Conservation (phyloP, 2,797 vertebrate species). For the Megaceryle alcyon region DNA sequence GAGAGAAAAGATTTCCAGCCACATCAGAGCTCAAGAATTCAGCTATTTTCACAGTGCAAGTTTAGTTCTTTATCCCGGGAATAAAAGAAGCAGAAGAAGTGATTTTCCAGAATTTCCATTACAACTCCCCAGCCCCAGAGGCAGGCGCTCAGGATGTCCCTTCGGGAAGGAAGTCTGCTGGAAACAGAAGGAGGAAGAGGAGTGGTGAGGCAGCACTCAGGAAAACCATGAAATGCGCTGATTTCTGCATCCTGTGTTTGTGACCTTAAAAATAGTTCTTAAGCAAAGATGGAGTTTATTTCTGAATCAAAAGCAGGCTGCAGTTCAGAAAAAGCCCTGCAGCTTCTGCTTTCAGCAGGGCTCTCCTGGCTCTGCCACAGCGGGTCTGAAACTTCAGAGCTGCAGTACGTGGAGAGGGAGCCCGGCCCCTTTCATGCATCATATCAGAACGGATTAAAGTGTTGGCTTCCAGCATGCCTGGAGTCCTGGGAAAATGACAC, state of each 20-base stretch:
- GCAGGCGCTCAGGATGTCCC: constrained; percentile 43
- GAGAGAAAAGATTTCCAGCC: not conserved
- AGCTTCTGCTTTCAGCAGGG: not conserved
- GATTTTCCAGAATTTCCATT: constrained; percentile 27
- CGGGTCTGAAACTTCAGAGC: not conserved
- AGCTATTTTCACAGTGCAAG: not conserved
- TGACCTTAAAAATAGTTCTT: constrained; percentile 66
- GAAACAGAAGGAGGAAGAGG: constrained; percentile 73
- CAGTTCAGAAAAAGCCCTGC: not conserved
- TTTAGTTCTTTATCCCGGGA: not conserved
- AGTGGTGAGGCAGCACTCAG: constrained; percentile 66
- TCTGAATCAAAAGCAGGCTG: constrained; percentile 19
- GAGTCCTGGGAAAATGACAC: constrained; percentile 74
- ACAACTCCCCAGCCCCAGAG: not conserved
- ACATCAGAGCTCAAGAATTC: not conserved
- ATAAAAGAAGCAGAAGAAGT: not conserved
- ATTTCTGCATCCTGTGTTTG: constrained; percentile 70
- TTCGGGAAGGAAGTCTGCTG: constrained; percentile 69
- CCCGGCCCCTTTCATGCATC: not conserved
- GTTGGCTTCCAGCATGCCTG: constrained; percentile 40
- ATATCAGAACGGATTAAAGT: constrained; percentile 49
- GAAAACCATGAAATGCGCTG: constrained; percentile 49
- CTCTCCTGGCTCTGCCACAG: not conserved
- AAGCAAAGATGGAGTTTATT: constrained; percentile 10
- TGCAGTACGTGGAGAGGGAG: not conserved